Evolutionary conservation across 2,113 vertebrate genomes (phyloP), one percentile per base, ranked within the genome.

Genomic region (Otus sunia): DNA sequence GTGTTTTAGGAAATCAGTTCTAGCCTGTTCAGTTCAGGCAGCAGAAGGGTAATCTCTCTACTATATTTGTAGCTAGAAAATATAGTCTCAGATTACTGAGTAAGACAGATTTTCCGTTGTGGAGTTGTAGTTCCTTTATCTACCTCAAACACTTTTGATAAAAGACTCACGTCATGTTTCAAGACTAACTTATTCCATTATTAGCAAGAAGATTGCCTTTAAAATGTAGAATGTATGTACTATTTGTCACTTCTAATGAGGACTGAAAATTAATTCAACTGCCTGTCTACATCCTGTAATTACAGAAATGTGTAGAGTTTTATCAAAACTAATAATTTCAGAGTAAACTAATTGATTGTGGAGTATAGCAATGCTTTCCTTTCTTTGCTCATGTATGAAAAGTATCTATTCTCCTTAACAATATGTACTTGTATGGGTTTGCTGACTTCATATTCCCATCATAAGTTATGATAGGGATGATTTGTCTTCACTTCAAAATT

Each of bases 21-120:
- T 88, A 81, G 26, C 34, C 36, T 95, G 52, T 91, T 77, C 77
- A 34, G 39, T 63, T 71, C 62, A 92, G 63, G 41, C 64, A 94
- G 45, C 37, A 93, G 34, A 92, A 94, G 55, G 32, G 47, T 75
- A 92, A 83, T 91, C 76, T 97, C 36, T 52, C n/a, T 85, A 27
- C 21, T 67, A 8, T 27, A 83, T 56, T 78, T 88, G 32, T 77
- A 96, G 73, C 43, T 71, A 69, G 59, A 81, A 96, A 95, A 83
- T 39, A 53, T 67, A 53, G 41, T 74, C 58, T 96, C 45, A 83
- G 47, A 73, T 97, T 95, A 96, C 80, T 91, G 63, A 89, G 6
- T 26, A 30, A 53, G 87, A 90, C 53, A 95, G 88, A 60, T 67
- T 39, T 94, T 96, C 49, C 36, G 2, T 56, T 66, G 43, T 4